Percentiles rank a stretch among this genome's conserved stretches.
Evolutionary conservation across 2,888 invertebrate genomes (phyloP).

Genomic region (Parochlus steinenii): DNA sequence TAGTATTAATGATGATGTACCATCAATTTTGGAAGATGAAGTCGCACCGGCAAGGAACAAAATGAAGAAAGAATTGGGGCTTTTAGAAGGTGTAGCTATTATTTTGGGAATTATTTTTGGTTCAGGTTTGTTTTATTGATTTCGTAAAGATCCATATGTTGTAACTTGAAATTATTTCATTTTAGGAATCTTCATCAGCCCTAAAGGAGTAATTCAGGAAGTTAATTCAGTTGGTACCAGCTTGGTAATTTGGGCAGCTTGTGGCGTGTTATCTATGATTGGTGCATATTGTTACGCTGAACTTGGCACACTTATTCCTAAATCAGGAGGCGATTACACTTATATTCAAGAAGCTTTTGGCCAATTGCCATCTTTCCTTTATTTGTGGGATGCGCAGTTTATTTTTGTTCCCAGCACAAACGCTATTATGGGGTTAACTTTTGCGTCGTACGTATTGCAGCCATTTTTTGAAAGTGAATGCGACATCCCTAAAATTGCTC

Average conservation of each 20-base stretch:
- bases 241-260: conserved; percentile 70
- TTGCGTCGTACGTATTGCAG: conserved; percentile 80
- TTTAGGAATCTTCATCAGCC: conserved; percentile 85
- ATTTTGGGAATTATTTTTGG: conserved; percentile 91
- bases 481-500: conserved; percentile 47
- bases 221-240: conserved; percentile 83
- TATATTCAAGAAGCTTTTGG: conserved; percentile 90
- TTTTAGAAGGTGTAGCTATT: conserved; percentile 83
- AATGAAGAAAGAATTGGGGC: conserved; percentile 77
- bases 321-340: conserved; percentile 94
- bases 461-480: conserved; percentile 66
- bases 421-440: conserved; percentile 90
- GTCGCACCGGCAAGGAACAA: conserved; percentile 34
- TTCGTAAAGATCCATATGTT: neutral
- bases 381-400: conserved; percentile 92
- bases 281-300: conserved; percentile 97
- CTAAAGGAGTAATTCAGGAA: conserved; percentile 80
- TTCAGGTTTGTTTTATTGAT: conserved; percentile 39
- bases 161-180: conserved; percentile 13
- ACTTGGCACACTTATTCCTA: conserved; percentile 63
- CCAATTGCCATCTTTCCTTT: conserved; percentile 79
- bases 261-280: conserved; percentile 77
- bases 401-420: conserved; percentile 94
- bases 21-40: conserved; percentile 26
- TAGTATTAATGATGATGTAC: too few relatives aligned